phyloP scores from a whole-genome alignment of 2,797 vertebrate genomes.

The Neosilurus hyrtlii region DNA sequence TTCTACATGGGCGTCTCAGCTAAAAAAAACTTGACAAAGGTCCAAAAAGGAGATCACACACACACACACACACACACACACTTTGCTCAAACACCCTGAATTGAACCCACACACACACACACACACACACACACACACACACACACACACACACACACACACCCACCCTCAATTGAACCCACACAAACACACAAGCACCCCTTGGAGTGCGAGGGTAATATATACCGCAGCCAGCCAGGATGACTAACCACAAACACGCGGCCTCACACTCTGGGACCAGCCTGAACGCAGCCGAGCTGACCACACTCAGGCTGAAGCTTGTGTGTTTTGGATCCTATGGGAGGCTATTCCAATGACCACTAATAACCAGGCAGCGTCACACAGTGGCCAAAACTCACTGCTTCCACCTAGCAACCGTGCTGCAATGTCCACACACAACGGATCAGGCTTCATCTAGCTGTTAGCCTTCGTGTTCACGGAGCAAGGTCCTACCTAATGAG shows the following conservation, averaged over 20 bases:
- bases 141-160: not conserved
- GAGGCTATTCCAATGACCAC: conserved; percentile 47
- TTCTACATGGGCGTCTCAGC: not conserved
- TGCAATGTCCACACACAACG: conserved; percentile 21
- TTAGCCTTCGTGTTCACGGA: not conserved
- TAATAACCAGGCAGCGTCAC: conserved; percentile 45
- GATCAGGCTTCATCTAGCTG: conserved; percentile 14
- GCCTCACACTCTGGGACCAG: conserved; percentile 39
- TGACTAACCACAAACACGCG: conserved; percentile 37
- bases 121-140: not conserved
- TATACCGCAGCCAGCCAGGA: conserved; percentile 30
- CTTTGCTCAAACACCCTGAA: not conserved
- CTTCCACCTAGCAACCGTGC: conserved; percentile 40
- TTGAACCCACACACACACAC: not conserved
- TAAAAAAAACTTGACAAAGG: too few species aligned
- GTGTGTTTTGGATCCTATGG: conserved; percentile 45
- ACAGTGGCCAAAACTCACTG: conserved; percentile 31
- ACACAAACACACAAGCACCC: not conserved
- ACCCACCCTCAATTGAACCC: not conserved
- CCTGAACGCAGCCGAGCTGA: conserved; percentile 50
- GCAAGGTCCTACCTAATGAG: not conserved
- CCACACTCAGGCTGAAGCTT: conserved; percentile 46
- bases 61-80: not conserved
- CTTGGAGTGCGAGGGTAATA: conserved; percentile 14
- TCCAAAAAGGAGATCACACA: not conserved